These are phyloP conservation scores for Otis tarda DNA, from an alignment of 2,113 vertebrate genomes.

Conservation along the genomic window DNA sequence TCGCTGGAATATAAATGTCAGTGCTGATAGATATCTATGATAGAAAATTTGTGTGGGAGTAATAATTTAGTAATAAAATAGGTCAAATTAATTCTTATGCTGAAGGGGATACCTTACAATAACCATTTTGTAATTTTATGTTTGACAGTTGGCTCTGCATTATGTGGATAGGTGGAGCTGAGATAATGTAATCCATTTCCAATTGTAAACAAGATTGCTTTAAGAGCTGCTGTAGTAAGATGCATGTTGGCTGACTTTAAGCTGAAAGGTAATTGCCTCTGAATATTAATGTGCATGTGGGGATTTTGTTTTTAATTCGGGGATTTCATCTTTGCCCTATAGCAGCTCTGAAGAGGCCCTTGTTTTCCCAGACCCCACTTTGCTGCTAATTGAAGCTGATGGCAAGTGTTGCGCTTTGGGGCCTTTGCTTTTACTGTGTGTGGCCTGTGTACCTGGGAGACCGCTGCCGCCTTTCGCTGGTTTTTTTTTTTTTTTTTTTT, in stretches of 20 bases:
- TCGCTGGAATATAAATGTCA: constrained; percentile 62
- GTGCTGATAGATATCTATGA: constrained; percentile 58
- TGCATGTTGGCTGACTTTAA: constrained; percentile 49
- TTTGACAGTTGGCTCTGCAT: constrained; percentile 61
- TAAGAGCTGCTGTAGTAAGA: constrained; percentile 66
- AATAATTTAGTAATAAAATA: constrained; percentile 72
- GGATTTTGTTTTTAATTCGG: constrained; percentile 60
- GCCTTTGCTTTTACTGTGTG: background rate
- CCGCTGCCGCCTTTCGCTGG: background rate
- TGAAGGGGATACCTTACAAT: constrained; percentile 66
- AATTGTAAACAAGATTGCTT: constrained; percentile 64
- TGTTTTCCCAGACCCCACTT: constrained; percentile 50
- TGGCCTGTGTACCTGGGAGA: background rate
- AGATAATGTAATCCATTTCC: constrained; percentile 64
- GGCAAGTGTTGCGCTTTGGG: constrained; percentile 3
- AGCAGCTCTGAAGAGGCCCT: constrained; percentile 45
- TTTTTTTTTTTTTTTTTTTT: background rate
- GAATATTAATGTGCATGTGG: constrained; percentile 63
- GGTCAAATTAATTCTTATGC: constrained; percentile 65
- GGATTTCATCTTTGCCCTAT: constrained; percentile 55
- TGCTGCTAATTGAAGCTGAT: constrained; percentile 42
- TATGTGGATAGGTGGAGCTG: constrained; percentile 50
- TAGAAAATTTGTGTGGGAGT: constrained; percentile 70
- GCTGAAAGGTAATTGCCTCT: constrained; percentile 63
- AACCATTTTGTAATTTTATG: constrained; percentile 68